These are phyloP conservation scores for Nebria ingens DNA, from an alignment of 1,140 invertebrate species.

Conservation along the genomic window DNA sequence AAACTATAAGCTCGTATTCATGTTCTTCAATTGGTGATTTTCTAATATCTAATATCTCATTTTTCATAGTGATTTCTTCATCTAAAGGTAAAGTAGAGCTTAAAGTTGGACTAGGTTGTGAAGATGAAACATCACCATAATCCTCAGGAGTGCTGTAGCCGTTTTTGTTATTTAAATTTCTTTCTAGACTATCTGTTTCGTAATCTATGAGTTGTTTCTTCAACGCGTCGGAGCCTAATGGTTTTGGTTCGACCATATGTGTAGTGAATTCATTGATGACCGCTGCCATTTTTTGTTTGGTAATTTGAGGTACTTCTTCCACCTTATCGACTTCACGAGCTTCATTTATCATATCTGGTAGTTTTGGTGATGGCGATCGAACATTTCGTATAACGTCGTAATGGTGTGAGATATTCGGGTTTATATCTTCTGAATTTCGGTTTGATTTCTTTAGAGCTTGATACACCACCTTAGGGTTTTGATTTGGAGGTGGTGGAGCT, in stretches of 20 bases:
- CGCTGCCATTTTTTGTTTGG: conserved; percentile 46
- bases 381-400: conserved; percentile 14
- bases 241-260: conserved; percentile 23
- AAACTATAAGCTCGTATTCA: conserved; percentile 38
- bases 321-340: conserved; percentile 42
- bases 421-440: conserved; percentile 24
- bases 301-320: conserved; percentile 29
- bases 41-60: conserved; percentile 50
- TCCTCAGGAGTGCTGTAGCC: conserved; percentile 50
- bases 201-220: conserved; percentile 44
- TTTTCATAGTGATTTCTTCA: conserved; percentile 65
- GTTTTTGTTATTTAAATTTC: conserved; percentile 36
- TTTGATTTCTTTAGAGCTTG: conserved; percentile 19
- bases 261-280: conserved; percentile 43
- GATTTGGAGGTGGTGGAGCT: conserved; percentile 18
- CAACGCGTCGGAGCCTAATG: background rate
- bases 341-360: conserved; percentile 50
- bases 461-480: conserved; percentile 16
- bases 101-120: conserved; percentile 55
- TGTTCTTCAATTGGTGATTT: conserved; percentile 32
- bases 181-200: conserved; percentile 70
- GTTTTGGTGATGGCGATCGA: conserved; percentile 8
- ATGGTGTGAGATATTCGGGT: conserved; percentile 36
- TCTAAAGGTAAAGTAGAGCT: conserved; percentile 60
- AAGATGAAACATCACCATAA: conserved; percentile 48